These are phyloP conservation scores for Drosophila demipolita DNA, from an alignment of 2,888 invertebrate genomes.

Conservation along the genomic window DNA sequence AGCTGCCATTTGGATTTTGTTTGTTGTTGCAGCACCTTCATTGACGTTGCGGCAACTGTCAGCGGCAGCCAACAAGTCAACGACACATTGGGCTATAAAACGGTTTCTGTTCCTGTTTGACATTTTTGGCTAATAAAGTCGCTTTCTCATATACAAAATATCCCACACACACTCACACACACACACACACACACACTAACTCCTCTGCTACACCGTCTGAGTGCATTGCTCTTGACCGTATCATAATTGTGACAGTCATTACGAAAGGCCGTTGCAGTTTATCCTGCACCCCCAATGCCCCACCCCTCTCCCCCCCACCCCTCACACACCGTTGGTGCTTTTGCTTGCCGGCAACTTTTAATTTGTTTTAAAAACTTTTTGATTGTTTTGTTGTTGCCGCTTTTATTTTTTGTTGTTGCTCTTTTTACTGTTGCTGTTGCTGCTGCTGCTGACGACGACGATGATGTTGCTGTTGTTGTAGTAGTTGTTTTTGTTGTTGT, in stretches of 20 bases:
- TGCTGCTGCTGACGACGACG: not conserved
- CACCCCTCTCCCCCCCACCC: not conserved
- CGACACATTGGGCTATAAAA: constrained; percentile 50
- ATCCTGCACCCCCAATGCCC: not conserved
- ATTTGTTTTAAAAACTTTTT: constrained; percentile 81
- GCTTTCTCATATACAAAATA: constrained; percentile 21
- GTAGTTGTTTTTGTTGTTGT: constrained; percentile 17
- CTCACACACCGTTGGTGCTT: not conserved
- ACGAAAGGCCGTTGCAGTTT: constrained; percentile 59
- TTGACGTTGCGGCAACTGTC: constrained; percentile 12
- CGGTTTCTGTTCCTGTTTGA: constrained; percentile 45
- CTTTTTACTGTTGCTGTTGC: constrained; percentile 21
- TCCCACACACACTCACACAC: not conserved
- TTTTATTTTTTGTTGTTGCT: constrained; percentile 32
- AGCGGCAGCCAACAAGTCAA: constrained; percentile 32
- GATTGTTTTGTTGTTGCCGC: constrained; percentile 67
- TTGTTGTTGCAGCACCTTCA: constrained; percentile 4
- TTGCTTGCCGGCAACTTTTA: constrained; percentile 71
- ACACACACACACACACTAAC: not conserved
- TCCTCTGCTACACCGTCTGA: constrained; percentile 33
- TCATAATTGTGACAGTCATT: constrained; percentile 67
- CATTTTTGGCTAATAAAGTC: constrained; percentile 51
- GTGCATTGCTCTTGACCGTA: constrained; percentile 73
- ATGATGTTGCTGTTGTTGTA: constrained; percentile 20
- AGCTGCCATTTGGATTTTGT: constrained; percentile 13